These are phyloP conservation scores for Lypha dubia DNA, from an alignment of 2,888 invertebrate genomes.

Conservation along the genomic window DNA sequence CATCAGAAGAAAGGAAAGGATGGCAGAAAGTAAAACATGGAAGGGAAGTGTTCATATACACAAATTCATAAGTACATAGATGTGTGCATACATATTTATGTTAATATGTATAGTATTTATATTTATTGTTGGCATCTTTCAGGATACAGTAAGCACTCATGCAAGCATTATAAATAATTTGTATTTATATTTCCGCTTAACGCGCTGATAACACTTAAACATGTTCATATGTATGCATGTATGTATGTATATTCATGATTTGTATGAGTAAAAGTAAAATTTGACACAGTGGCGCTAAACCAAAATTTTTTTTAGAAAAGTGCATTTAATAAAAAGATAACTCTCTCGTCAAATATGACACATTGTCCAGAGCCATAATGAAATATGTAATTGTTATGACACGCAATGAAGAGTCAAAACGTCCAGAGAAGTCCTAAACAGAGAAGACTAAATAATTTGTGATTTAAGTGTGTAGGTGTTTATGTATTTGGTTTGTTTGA, in stretches of 20 bases:
- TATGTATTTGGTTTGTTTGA: too few relatives aligned
- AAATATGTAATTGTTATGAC: too few relatives aligned
- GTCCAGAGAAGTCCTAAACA: too few relatives aligned
- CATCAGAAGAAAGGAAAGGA: neutral
- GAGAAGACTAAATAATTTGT: too few relatives aligned
- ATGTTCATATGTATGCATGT: neutral
- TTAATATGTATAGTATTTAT: constrained; percentile 21
- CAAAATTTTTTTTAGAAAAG: too few relatives aligned
- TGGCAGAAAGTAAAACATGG: constrained; percentile 26
- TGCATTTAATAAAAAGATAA: too few relatives aligned
- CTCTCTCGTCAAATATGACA: too few relatives aligned
- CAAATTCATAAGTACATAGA: too few relatives aligned
- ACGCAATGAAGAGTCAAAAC: too few relatives aligned
- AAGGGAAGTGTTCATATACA: constrained; percentile 9
- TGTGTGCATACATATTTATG: neutral
- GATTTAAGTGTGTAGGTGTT: too few relatives aligned
- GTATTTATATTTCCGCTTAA: constrained; percentile 72
- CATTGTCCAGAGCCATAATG: too few relatives aligned
- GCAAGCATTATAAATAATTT: constrained; percentile 72
- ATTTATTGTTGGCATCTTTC: constrained; percentile 65
- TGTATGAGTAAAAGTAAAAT: neutral
- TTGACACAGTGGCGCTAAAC: constrained; percentile 12
- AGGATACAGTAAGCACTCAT: constrained; percentile 69
- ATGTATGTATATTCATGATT: too few relatives aligned
- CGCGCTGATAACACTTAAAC: constrained; percentile 60